Evolutionary conservation across 1,140 invertebrate species (phyloP).

Genomic region (Drosophila cardini): DNA sequence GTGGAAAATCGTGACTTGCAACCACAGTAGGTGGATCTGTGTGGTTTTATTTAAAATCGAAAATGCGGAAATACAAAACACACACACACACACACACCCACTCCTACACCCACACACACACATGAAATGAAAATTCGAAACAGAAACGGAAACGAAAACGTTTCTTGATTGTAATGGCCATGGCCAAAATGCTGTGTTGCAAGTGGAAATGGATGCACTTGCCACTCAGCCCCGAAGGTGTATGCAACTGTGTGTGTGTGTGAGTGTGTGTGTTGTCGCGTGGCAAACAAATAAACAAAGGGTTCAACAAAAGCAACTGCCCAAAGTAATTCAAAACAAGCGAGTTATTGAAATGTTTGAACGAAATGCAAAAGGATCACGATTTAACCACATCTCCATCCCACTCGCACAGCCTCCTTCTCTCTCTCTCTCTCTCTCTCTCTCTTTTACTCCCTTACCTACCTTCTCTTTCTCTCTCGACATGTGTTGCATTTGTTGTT

Average conservation of each 20-base stretch:
- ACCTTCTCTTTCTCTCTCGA: neutral
- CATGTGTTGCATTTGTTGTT: slow-evolving; percentile 32
- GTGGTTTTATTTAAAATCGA: slow-evolving; percentile 76
- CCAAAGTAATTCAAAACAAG: slow-evolving; percentile 79
- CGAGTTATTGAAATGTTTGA: slow-evolving; percentile 58
- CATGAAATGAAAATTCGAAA: slow-evolving; percentile 61
- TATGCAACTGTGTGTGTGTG: slow-evolving; percentile 28
- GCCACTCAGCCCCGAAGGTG: slow-evolving; percentile 71
- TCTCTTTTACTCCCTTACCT: neutral
- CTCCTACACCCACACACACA: too few relatives aligned
- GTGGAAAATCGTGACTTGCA: slow-evolving; percentile 63
- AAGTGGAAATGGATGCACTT: slow-evolving; percentile 61
- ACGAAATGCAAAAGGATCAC: slow-evolving; percentile 28
- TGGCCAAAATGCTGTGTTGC: slow-evolving; percentile 14
- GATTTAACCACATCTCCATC: slow-evolving; percentile 35
- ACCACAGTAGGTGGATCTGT: slow-evolving; percentile 22
- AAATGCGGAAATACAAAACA: slow-evolving; percentile 66
- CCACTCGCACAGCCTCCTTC: neutral
- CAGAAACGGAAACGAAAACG: slow-evolving; percentile 38
- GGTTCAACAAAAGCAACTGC: slow-evolving; percentile 72
- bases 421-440: neutral
- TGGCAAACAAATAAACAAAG: slow-evolving; percentile 76
- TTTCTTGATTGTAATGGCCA: slow-evolving; percentile 67
- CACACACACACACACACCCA: neutral
- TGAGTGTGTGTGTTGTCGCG: slow-evolving; percentile 34